These are phyloP conservation scores for Corythaixoides concolor DNA, from an alignment of 2,113 vertebrate species.

Conservation along the genomic window DNA sequence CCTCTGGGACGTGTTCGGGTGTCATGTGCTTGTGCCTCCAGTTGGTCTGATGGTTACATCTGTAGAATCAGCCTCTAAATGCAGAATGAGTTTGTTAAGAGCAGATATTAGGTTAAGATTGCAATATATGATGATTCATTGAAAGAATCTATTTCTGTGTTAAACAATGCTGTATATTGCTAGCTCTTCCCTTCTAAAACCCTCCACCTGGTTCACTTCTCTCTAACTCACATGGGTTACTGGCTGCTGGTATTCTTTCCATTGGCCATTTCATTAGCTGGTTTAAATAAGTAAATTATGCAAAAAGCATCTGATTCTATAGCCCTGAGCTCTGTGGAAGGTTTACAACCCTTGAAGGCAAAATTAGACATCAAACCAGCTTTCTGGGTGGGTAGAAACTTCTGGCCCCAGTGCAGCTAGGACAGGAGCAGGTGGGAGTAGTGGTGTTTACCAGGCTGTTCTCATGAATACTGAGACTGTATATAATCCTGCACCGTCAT, in stretches of 20 bases:
- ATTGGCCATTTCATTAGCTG: neutral
- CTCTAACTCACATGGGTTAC: neutral
- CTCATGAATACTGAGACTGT: neutral
- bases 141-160: neutral
- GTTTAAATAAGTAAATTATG: neutral
- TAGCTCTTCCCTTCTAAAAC: neutral
- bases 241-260: neutral
- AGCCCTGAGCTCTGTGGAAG: neutral
- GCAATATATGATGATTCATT: neutral
- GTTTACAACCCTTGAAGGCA: neutral
- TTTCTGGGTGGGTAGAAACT: neutral
- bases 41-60: neutral
- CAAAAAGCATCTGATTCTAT: neutral
- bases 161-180: accelerated
- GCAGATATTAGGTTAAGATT: neutral
- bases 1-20: neutral
- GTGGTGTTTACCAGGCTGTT: neutral
- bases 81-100: neutral
- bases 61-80: neutral
- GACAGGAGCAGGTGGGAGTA: neutral
- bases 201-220: neutral
- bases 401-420: neutral
- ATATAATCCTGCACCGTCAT: neutral
- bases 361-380: neutral
- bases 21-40: neutral